Evolutionary conservation across 2,888 invertebrate genomes (phyloP).

Genomic region (Mimachlamys varia): DNA sequence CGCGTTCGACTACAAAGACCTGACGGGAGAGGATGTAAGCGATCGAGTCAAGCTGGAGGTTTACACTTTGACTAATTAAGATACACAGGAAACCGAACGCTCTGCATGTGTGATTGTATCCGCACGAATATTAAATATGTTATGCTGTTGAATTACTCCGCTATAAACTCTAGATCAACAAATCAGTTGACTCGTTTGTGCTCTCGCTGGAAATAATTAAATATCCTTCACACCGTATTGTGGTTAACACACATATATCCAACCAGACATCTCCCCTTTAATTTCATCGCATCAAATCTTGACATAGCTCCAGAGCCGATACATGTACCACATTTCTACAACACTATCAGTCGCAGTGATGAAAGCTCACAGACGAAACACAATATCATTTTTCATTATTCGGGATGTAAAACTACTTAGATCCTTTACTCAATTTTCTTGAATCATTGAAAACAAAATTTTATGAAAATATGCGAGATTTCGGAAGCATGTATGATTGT

Average conservation of each 20-base stretch:
- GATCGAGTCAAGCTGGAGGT: neutral
- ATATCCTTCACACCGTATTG: neutral
- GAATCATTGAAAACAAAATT: neutral
- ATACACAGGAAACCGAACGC: neutral
- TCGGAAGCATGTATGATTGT: neutral
- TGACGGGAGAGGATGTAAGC: neutral
- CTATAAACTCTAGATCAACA: neutral
- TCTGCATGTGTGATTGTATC: neutral
- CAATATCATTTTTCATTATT: neutral
- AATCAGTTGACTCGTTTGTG: neutral
- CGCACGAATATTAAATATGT: neutral
- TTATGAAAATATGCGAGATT: neutral
- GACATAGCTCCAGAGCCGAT: neutral
- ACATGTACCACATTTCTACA: neutral
- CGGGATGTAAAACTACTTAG: neutral
- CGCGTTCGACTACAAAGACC: neutral
- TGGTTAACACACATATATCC: neutral
- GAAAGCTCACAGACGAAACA: neutral
- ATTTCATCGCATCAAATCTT: neutral
- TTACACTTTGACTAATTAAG: neutral
- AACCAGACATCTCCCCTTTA: neutral
- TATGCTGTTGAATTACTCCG: neutral
- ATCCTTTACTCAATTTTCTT: neutral
- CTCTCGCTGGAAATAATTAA: neutral
- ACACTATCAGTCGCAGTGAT: neutral